These are phyloP conservation scores for Oxyruncus cristatus DNA, from an alignment of 2,113 vertebrate species.

Conservation along the genomic window DNA sequence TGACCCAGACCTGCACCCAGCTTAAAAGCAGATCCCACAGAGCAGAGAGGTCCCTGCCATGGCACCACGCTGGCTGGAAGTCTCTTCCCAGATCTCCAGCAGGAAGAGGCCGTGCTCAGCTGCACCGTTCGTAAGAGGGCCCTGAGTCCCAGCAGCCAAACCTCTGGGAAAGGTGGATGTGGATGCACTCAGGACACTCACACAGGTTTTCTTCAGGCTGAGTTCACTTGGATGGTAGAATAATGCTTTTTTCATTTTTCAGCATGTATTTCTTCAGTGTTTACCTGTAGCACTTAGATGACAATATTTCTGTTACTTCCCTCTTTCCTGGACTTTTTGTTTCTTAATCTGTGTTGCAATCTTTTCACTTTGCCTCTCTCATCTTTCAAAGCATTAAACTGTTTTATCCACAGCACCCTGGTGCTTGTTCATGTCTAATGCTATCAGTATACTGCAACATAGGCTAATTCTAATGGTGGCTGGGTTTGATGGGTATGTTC, in stretches of 20 bases:
- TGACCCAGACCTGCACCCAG: not conserved
- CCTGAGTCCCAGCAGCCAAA: fast-evolving
- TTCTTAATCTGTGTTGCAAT: not conserved
- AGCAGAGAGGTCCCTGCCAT: fast-evolving
- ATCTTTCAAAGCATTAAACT: not conserved
- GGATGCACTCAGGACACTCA: not conserved
- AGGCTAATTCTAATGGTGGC: not conserved
- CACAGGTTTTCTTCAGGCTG: fast-evolving
- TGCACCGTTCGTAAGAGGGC: not conserved
- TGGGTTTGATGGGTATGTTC: not conserved
- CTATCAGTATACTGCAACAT: not conserved
- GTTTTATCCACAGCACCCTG: not conserved
- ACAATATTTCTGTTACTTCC: not conserved
- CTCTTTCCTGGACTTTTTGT: not conserved
- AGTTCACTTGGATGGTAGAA: not conserved
- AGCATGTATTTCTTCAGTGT: not conserved
- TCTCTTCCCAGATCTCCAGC: not conserved
- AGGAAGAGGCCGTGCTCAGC: not conserved
- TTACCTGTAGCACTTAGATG: not conserved
- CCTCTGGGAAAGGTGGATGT: not conserved
- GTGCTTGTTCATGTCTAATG: not conserved
- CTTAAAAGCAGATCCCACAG: not conserved
- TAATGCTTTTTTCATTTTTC: not conserved
- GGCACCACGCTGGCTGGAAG: fast-evolving
- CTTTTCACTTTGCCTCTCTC: not conserved